These are phyloP conservation scores for Hycleus phaleratus DNA, from an alignment of 1,140 invertebrate genomes.

Conservation along the genomic window DNA sequence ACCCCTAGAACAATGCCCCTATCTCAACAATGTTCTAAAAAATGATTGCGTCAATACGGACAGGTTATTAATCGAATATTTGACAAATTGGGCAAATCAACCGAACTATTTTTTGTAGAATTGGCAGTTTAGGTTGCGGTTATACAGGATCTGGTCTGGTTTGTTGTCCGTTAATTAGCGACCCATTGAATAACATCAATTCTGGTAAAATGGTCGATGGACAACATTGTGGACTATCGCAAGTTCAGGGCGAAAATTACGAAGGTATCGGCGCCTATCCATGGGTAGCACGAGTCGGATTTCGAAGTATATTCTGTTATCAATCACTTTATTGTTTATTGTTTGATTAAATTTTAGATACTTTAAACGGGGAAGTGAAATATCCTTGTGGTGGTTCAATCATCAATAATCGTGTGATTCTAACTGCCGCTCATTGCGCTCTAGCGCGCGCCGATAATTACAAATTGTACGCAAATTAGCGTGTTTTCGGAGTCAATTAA, in stretches of 20 bases:
- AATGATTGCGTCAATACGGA: conserved; percentile 35
- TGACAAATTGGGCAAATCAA: conserved; percentile 4
- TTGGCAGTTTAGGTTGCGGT: conserved; percentile 40
- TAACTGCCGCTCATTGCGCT: conserved; percentile 66
- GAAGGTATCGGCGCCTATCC: conserved; percentile 58
- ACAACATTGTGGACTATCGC: conserved; percentile 50
- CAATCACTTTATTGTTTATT: neutral
- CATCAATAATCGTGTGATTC: conserved; percentile 50
- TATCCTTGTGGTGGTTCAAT: conserved; percentile 64
- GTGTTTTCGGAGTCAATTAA: neutral
- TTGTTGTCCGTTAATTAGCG: conserved; percentile 38
- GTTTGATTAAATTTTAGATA: conserved; percentile 40
- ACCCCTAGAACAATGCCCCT: conserved; percentile 33
- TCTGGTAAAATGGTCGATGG: conserved; percentile 26
- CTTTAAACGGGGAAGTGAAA: conserved; percentile 50
- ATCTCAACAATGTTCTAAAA: conserved; percentile 34
- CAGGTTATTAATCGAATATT: conserved; percentile 26
- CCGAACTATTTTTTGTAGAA: conserved; percentile 24
- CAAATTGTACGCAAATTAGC: conserved; percentile 50
- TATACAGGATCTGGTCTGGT: conserved; percentile 39
- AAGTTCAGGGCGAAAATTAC: conserved; percentile 55
- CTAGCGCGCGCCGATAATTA: conserved; percentile 58
- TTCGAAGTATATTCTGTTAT: conserved; percentile 47
- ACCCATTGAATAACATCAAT: conserved; percentile 3
- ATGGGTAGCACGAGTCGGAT: conserved; percentile 58